Conservation (phyloP, 1,140 invertebrate genomes). For the Pseudoatta argentina region DNA sequence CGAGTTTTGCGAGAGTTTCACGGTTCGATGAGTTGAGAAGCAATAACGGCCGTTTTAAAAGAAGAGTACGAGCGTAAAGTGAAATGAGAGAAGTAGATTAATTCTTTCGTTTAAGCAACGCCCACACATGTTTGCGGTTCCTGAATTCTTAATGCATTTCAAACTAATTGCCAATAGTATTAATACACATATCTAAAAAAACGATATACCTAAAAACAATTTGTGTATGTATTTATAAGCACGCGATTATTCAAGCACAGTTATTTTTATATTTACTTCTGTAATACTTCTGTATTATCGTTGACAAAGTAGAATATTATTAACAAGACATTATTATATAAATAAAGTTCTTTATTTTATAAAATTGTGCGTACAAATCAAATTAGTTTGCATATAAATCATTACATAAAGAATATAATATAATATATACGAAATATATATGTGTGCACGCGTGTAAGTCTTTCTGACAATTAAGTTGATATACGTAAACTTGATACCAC, state of each 20-base stretch:
- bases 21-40: constrained; percentile 58
- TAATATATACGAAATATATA: background rate
- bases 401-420: background rate
- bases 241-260: background rate
- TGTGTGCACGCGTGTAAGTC: too few relatives aligned
- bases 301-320: background rate
- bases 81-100: constrained; percentile 44
- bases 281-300: background rate
- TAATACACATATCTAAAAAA: background rate
- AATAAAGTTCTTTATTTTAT: background rate
- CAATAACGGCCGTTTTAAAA: constrained; percentile 57
- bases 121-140: constrained; percentile 35
- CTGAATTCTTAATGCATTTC: constrained; percentile 36
- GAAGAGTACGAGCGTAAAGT: constrained; percentile 51
- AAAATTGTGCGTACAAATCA: background rate
- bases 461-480: too few relatives aligned
- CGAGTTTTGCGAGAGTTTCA: constrained; percentile 48
- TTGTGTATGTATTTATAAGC: background rate
- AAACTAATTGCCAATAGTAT: constrained; percentile 26
- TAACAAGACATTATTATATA: background rate
- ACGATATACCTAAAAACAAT: background rate
- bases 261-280: background rate
- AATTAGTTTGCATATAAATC: background rate
- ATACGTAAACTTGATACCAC: background rate
- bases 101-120: constrained; percentile 55